Base-by-base conservation (phyloP, 2,113 vertebrate species). In the Hassar affinis region DNA sequence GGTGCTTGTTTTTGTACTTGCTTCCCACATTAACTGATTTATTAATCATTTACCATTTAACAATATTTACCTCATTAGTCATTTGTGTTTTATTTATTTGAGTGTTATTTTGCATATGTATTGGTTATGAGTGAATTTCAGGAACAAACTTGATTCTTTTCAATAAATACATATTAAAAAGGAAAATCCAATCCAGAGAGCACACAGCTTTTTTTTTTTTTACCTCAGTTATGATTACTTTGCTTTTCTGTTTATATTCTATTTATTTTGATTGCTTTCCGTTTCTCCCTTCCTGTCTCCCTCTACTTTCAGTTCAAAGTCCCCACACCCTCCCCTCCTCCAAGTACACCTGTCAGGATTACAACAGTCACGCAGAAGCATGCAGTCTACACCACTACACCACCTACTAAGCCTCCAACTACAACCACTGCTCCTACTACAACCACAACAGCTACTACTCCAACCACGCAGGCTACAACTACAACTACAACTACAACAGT, bases 261-360 rank as follows among this genome's bases (percentile, higher is more conserved):
- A 14, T 52, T 88, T 81, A 30, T 84, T 87, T 87, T 66, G n/a
- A 85, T 71, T 86, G 79, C 82, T 87, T 81, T 91, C 85, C 90
- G 17, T 89, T 76, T 76, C 79, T 85, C 69, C 59, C 45, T 74
- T 47, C 72, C 25, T 78, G 51, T 49, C 52, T 77, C 38, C 80
- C 83, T 52, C 80, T 68, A 49, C 68, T 84, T 78, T 51, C 88
- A 94, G 93, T 94, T 93, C 88, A 91, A 92, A 91, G 79, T 93
- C 78, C 93, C 92, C 77, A 91, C 91, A 91, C 81, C 92, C 92
- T 79, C 91, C 90, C 89, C 91, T 92, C 74, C 85, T 45, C 27
- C 85, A 0, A 77, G 76, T 35, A 85, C 88, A 47, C 86, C 88
- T 0, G 14, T 90, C 86, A 89, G 87, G 0, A 85, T 88, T 27